phyloP scores from a whole-genome alignment of 2,888 invertebrate genomes.

The Campoletis raptor region DNA sequence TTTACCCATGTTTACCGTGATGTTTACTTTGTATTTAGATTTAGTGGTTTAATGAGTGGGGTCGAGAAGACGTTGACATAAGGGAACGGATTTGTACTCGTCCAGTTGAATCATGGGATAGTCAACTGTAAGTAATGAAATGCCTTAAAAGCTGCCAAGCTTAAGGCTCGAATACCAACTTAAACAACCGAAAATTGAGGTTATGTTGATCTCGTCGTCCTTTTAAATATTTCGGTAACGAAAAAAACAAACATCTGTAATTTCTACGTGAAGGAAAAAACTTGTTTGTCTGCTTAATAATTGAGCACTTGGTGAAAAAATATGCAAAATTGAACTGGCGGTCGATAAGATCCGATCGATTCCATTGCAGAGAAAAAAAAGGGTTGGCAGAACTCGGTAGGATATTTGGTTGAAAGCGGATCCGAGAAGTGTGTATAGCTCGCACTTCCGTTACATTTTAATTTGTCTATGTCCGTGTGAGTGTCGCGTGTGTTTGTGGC shows the following conservation, averaged over 20 bases:
- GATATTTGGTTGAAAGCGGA: conserved; percentile 48
- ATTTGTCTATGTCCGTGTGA: conserved; percentile 62
- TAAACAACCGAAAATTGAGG: conserved; percentile 48
- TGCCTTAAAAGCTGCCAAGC: not conserved
- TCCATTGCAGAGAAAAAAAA: not conserved
- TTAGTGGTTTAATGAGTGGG: not conserved
- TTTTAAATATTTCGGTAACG: not conserved
- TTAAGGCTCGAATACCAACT: not conserved
- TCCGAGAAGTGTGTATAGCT: conserved; percentile 54
- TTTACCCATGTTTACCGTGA: not conserved
- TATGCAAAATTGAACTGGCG: not conserved
- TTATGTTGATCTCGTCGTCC: conserved; percentile 40
- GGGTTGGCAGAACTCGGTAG: conserved; percentile 36
- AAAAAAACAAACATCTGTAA: not conserved
- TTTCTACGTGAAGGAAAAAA: not conserved
- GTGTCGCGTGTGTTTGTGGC: conserved; percentile 1
- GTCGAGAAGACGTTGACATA: not conserved
- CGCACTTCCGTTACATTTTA: conserved; percentile 77
- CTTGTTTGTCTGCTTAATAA: not conserved
- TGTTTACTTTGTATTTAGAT: not conserved
- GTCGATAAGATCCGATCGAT: not conserved
- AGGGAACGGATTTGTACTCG: not conserved
- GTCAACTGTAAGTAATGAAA: not conserved
- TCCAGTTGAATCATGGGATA: not conserved
- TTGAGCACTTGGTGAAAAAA: not conserved